Conservation (phyloP, 1,140 invertebrate genomes). For the Vanessa tameamea region DNA sequence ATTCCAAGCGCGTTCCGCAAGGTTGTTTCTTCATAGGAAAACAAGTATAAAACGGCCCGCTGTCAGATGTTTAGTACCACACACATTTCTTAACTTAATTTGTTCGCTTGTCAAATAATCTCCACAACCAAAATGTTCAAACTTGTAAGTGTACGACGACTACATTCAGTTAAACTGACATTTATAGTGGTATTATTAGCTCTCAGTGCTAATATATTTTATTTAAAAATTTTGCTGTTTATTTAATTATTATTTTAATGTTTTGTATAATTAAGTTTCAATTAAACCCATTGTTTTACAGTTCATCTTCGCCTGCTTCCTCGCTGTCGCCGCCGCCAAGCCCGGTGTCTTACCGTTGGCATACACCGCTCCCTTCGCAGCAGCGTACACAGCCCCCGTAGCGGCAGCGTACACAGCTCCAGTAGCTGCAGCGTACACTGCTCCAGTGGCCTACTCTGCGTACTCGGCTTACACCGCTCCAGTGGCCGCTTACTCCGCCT, state of each 20-base stretch:
- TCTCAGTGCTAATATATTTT: too few species aligned
- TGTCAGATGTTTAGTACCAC: conserved; percentile 35
- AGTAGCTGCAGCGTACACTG: conserved; percentile 57
- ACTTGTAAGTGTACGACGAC: conserved; percentile 29
- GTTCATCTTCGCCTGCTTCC: conserved; percentile 76
- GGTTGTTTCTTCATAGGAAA: conserved; percentile 49
- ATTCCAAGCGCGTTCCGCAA: conserved; percentile 48
- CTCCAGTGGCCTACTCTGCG: conserved; percentile 47
- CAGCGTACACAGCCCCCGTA: conserved; percentile 41
- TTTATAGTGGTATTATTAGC: too few species aligned
- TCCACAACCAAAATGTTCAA: conserved; percentile 40
- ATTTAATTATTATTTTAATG: too few species aligned
- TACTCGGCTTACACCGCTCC: conserved; percentile 74
- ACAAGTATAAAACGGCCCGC: conserved; percentile 37
- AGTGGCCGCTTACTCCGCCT: conserved; percentile 54
- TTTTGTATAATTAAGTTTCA: background rate
- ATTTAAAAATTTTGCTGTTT: too few species aligned
- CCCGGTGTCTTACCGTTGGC: conserved; percentile 52
- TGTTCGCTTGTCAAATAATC: conserved; percentile 34
- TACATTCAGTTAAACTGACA: too few species aligned
- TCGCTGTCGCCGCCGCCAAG: conserved; percentile 73
- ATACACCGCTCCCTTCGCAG: conserved; percentile 34
- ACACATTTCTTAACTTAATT: conserved; percentile 33
- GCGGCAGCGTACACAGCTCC: conserved; percentile 55
- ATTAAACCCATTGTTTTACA: conserved; percentile 46